Evolutionary conservation across 2,113 vertebrate genomes (phyloP).

Genomic region (Sceloporus undulatus): DNA sequence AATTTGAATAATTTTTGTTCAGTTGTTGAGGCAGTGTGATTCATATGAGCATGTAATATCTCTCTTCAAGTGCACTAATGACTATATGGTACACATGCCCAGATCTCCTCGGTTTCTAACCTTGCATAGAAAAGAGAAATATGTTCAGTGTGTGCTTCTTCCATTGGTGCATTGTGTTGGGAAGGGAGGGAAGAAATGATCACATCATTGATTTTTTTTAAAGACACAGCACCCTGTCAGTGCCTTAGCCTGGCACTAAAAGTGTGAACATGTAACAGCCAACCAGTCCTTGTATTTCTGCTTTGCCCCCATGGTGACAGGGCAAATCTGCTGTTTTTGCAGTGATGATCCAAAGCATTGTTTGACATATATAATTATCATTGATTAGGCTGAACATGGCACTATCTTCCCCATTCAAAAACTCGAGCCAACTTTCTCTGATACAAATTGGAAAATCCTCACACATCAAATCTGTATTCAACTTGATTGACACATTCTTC

Average conservation of each 20-base stretch:
- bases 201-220: no score
- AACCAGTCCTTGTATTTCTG: background rate
- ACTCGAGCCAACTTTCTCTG: background rate
- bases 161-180: background rate
- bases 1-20: background rate
- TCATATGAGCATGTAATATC: background rate
- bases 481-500: background rate
- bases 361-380: background rate
- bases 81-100: no score
- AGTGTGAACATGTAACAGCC: background rate
- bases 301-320: background rate
- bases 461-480: background rate
- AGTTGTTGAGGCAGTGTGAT: background rate
- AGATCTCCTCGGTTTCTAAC: background rate
- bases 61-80: background rate
- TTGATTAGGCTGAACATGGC: background rate
- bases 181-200: background rate
- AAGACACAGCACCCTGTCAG: background rate
- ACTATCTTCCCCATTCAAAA: background rate
- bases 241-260: background rate
- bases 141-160: background rate
- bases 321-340: background rate
- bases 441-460: no score
- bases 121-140: background rate
- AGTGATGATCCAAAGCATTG: background rate